Base-by-base conservation (phyloP, 2,797 vertebrate species). In the Coluber constrictor region DNA sequence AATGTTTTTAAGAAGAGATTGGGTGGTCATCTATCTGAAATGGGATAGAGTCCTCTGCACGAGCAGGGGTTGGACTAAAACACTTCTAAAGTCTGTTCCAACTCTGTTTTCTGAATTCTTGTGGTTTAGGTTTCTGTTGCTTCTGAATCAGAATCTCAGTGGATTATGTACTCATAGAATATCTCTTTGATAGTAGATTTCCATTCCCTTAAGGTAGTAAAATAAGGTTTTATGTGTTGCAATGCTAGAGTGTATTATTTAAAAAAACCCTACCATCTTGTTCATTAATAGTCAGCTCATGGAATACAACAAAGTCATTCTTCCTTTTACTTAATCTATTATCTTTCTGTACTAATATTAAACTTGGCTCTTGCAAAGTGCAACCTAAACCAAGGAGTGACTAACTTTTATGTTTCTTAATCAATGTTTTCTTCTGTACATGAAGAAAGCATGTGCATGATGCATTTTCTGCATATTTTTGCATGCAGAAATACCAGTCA, bases 151-250 rank as follows among this genome's bases (percentile, higher is more conserved):
- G 66, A 90, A 86, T 0, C 9, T 15, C 29, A 74, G 91, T 92
- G 86, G 83, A 95, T 95, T 59, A 92, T 51, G 61, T n/a, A 87
- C 11, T 56, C 56, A 83, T 0, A 89, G 8, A 32, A 86, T 51
- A 54, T 59, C 60, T 13, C 70, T 57, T 61, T 90, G 23, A 8
- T 54, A 90, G 89, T 32, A 16, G 5, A 11, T 51, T 92, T 60
- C 32, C 16, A 90, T 60, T 94, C 25, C 18, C 86, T 92, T 87
- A n/a, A 70, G 6, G 1, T 91, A 70, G 43, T 63, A 3, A 87
- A 93, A 56, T 16, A 61, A 23, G 13, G 9, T 32, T 59, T 9
- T 0, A 47, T 79, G 91, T 27, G 90, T 60, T 37, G 7, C 61
- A 56, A 94, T 29, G 20, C 3, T 25, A 88, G 66, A 6, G 74